These are phyloP conservation scores for Thripadectes ignobilis DNA, from an alignment of 2,797 vertebrate genomes.

Conservation along the genomic window DNA sequence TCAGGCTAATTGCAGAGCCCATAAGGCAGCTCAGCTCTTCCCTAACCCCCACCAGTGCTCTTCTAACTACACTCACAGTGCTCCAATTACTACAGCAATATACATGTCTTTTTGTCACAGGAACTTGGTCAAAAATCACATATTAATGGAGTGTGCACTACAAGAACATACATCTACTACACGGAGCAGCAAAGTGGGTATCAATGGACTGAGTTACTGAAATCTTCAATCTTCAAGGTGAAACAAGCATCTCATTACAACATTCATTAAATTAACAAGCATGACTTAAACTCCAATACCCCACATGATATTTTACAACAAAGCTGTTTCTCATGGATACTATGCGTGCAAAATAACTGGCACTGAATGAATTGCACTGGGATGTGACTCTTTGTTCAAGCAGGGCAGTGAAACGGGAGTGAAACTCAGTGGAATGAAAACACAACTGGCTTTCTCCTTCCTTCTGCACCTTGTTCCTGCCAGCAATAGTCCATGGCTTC, in stretches of 20 bases:
- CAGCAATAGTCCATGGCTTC: rapidly evolving
- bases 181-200: neutral
- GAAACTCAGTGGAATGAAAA: neutral
- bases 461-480: neutral
- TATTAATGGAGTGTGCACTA: neutral
- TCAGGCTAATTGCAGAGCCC: slow-evolving; percentile 29
- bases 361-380: neutral
- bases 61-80: neutral
- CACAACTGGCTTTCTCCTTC: neutral
- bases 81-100: neutral
- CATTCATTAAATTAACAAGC: slow-evolving; percentile 28
- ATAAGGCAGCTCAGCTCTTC: neutral
- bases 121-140: neutral
- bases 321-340: neutral
- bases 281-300: neutral
- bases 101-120: neutral
- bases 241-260: neutral
- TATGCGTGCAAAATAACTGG: neutral
- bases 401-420: neutral
- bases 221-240: neutral
- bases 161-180: neutral
- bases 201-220: neutral
- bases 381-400: neutral
- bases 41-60: neutral
- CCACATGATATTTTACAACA: neutral